These are phyloP conservation scores for Molossus alvarezi DNA, from an alignment of 2,797 vertebrate species.

Conservation along the genomic window DNA sequence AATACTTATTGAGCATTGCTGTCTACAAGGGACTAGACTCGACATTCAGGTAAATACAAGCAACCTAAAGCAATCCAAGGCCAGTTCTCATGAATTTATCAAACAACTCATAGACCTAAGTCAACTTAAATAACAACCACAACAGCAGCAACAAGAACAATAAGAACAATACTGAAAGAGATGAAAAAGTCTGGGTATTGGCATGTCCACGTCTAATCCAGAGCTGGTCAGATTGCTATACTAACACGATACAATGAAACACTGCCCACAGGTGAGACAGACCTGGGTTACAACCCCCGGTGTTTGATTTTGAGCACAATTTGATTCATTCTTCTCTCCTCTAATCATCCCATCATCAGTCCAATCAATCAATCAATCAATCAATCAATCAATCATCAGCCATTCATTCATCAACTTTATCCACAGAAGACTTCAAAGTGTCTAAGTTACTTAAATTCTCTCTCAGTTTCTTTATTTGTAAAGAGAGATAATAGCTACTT, in stretches of 20 bases:
- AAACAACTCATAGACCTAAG: not conserved
- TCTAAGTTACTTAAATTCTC: not conserved
- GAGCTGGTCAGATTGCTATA: not conserved
- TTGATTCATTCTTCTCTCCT: not conserved
- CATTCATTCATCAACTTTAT: not conserved
- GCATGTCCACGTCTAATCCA: no score
- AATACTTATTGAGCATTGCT: not conserved
- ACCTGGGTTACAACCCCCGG: not conserved
- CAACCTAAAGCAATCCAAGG: not conserved
- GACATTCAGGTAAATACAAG: not conserved
- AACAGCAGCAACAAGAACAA: not conserved
- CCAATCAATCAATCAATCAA: no score
- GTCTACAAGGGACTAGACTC: not conserved
- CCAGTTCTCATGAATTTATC: not conserved
- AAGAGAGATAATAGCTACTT: not conserved
- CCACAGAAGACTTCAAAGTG: not conserved
- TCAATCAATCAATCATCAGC: no score
- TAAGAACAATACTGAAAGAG: not conserved
- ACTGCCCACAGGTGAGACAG: no score
- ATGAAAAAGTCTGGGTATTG: not conserved
- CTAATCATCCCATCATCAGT: not conserved
- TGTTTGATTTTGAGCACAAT: not conserved
- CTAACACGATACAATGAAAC: not conserved
- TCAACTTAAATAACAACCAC: not conserved
- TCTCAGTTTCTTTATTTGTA: conserved; percentile 3